Conservation (phyloP, 2,888 invertebrate genomes). For the Noctuana brunneofusca region DNA sequence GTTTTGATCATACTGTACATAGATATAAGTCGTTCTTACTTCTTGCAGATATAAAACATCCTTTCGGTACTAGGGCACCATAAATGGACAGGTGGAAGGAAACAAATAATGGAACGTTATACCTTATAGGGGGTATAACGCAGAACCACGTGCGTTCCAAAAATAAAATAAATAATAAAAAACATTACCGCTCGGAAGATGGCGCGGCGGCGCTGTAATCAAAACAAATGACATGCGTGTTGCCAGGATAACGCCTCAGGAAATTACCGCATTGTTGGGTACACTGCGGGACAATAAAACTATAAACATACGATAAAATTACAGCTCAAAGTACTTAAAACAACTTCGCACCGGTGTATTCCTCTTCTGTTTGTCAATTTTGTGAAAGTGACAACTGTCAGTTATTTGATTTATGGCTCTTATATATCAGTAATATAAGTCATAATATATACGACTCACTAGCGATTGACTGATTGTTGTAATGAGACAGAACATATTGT, state of each 20-base stretch:
- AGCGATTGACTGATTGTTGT: too few species aligned
- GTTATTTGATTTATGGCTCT: too few species aligned
- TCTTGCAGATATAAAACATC: too few species aligned
- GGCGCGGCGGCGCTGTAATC: constrained; percentile 53
- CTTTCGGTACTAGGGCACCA: constrained; percentile 5
- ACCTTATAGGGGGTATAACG: background rate
- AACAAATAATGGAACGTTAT: constrained; percentile 16
- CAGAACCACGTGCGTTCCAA: constrained; percentile 19
- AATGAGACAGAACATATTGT: too few species aligned
- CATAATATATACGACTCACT: too few species aligned
- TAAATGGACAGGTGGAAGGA: constrained; percentile 3
- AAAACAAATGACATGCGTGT: constrained; percentile 65
- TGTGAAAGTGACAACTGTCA: too few species aligned
- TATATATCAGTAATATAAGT: too few species aligned
- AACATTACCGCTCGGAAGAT: constrained; percentile 47
- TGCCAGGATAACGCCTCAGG: constrained; percentile 48
- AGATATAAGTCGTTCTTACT: too few species aligned
- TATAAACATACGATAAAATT: background rate
- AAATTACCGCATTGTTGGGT: constrained; percentile 44
- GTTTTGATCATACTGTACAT: too few species aligned
- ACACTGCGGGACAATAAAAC: constrained; percentile 39
- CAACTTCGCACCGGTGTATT: too few species aligned
- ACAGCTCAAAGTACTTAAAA: too few species aligned
- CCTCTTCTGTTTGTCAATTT: too few species aligned
- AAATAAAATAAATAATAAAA: constrained; percentile 51